Base-by-base conservation (phyloP, 2,888 invertebrate genomes). In the Ochlodes sylvanus region DNA sequence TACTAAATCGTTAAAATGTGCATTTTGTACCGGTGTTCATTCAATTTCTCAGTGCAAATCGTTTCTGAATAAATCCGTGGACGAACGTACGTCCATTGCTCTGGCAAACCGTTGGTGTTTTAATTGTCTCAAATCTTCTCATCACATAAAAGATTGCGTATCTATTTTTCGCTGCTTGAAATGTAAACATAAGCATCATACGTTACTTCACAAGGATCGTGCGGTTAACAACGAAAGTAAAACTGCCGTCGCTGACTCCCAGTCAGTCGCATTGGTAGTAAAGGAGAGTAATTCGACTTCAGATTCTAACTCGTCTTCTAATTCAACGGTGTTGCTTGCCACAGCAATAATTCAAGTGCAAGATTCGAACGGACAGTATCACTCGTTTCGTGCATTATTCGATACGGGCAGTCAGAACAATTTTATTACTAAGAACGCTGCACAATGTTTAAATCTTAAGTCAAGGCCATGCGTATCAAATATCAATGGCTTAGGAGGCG, bases 331-430 rank as follows among this genome's bases (percentile, higher is more conserved):
- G 15, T 32, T 66, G 7, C 54, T 66, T 21, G 60, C 66, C n/a
- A 66, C 66, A 15, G 60, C 60, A 42, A 54, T 47, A 44, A 21
- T 58, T 58, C 57, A 58, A 42, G 41, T 58, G 7, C 17, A 56
- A 21, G 68, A 68, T 42, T n/a, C 50, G 7, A 52, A 32, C 9
- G 68, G 68, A 21, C 27, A 57, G 15, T 63, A 63, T 63, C 62
- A 63, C 7, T 34, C 50, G 5, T 56, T 62, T 17, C 63, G 57
- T 12, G 68, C 68, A 15, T 38, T 68, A 17, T 63, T 63, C 50
- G 68, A 68, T 42, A 57, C 68, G 10, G 68, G 68, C 15, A 68
- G 63, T 57, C 68, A 63, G 44, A 63, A 56, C 14, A 62, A 68
- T 17, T 68, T 68, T 44, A 54, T 68, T 15, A 68, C 68, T 38